A percentile compares a stretch with the other conserved stretches of the same genome.
Conservation (phyloP, 2,797 vertebrate genomes). For the Pseudochromis fuscus region DNA sequence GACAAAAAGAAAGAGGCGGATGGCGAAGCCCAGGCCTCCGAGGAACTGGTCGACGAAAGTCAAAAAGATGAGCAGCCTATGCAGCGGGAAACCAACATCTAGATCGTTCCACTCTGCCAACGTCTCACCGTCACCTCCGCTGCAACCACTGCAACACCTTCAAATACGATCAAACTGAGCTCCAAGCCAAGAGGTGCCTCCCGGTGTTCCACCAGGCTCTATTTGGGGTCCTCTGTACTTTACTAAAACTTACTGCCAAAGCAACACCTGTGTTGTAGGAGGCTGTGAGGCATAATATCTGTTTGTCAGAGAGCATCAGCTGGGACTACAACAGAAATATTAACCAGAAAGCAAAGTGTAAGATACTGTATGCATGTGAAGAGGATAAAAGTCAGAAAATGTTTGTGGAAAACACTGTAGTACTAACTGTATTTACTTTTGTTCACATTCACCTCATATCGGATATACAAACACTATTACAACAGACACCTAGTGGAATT, state of each 20-base stretch:
- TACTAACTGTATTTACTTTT: constrained; percentile 36
- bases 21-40: constrained; percentile 63
- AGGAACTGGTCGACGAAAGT: constrained; percentile 72
- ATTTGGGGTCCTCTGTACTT: constrained; percentile 47
- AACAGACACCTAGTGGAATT: not conserved
- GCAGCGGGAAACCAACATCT: constrained; percentile 96
- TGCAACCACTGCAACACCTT: constrained; percentile 13
- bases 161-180: constrained; percentile 52
- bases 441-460: constrained; percentile 47
- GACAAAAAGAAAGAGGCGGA: constrained; percentile 78
- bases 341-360: constrained; percentile 43
- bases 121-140: constrained; percentile 21
- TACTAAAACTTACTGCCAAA: constrained; percentile 72
- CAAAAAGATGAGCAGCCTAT: constrained; percentile 77
- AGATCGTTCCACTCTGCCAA: constrained; percentile 59
- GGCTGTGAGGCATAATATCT: constrained; percentile 29
- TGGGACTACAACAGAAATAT: constrained; percentile 36
- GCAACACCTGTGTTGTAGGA: constrained; percentile 43
- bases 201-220: constrained; percentile 42
- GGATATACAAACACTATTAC: constrained; percentile 33
- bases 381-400: constrained; percentile 40
- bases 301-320: constrained; percentile 38
- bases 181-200: constrained; percentile 55
- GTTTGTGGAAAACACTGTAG: constrained; percentile 30
- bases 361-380: constrained; percentile 56